Evolutionary conservation across 2,797 vertebrate species (phyloP).

Genomic region (Malurus leucopterus): DNA sequence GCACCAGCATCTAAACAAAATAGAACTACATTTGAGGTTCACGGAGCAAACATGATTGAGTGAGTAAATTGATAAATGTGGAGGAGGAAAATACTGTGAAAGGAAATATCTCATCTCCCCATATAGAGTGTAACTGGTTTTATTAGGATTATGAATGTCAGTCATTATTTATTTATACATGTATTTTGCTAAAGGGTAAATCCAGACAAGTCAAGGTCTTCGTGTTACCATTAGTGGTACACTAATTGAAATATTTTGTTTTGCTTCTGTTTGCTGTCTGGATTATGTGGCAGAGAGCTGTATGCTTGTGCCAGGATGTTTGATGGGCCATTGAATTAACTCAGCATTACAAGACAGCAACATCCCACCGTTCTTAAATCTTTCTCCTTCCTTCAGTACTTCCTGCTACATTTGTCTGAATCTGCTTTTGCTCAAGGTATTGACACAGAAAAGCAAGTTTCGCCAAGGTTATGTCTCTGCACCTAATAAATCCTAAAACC

Average conservation of each 20-base stretch:
- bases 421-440: conserved; percentile 7
- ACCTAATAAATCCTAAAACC: neutral
- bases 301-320: neutral
- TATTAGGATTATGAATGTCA: neutral
- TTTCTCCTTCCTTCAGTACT: neutral
- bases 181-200: conserved; percentile 1
- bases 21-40: neutral
- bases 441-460: conserved; percentile 21
- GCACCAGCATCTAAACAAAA: neutral
- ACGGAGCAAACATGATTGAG: neutral
- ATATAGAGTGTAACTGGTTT: neutral
- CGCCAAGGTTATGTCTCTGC: conserved; percentile 13
- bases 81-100: neutral
- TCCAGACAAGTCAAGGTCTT: neutral
- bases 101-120: neutral
- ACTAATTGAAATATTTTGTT: neutral
- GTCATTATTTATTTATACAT: conserved; percentile 8
- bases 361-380: neutral
- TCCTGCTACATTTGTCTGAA: neutral
- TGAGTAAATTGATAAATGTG: neutral
- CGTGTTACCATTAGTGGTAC: neutral
- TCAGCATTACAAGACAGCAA: conserved; percentile 1
- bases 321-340: conserved; percentile 1
- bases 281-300: neutral
- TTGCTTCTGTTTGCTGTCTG: neutral